Conservation (phyloP, 1,140 invertebrate genomes). For the Lineus longissimus region DNA sequence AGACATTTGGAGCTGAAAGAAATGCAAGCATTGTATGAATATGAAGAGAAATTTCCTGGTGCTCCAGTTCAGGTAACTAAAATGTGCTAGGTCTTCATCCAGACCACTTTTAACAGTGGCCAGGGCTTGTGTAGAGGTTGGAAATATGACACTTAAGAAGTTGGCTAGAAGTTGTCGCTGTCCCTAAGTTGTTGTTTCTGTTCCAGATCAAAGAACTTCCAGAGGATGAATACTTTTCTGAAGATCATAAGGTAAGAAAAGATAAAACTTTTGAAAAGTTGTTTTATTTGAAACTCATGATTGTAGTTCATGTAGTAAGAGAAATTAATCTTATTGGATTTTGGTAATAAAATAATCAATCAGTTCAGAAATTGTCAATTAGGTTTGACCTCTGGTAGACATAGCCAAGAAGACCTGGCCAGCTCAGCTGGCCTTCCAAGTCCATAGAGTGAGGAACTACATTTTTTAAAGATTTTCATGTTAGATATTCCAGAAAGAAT, state of each 20-base stretch:
- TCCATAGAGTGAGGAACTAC: too few species aligned
- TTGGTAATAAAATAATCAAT: too few species aligned
- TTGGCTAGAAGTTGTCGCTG: background rate
- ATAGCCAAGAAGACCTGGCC: too few species aligned
- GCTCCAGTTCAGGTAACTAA: slow-evolving; percentile 53
- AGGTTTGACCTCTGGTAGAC: too few species aligned
- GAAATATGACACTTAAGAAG: background rate
- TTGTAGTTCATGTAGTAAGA: too few species aligned
- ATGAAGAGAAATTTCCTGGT: slow-evolving; percentile 39
- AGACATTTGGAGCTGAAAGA: slow-evolving; percentile 48
- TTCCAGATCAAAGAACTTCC: slow-evolving; percentile 49
- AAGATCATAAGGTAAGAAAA: slow-evolving; percentile 51
- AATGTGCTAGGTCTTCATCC: background rate
- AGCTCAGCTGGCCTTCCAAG: too few species aligned
- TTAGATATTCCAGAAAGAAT: too few species aligned
- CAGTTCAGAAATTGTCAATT: too few species aligned
- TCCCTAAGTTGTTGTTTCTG: slow-evolving; percentile 6
- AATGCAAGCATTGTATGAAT: slow-evolving; percentile 46
- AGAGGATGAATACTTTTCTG: slow-evolving; percentile 52
- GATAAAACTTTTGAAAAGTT: too few species aligned
- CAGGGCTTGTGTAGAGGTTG: background rate
- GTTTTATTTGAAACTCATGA: too few species aligned
- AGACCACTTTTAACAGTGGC: background rate
- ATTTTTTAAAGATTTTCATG: too few species aligned
- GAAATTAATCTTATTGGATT: too few species aligned